Percentiles rank a stretch among this genome's conserved stretches.
phyloP scores from a whole-genome alignment of 1,140 invertebrate genomes.

The Stenopsyche tienmushanensis region DNA sequence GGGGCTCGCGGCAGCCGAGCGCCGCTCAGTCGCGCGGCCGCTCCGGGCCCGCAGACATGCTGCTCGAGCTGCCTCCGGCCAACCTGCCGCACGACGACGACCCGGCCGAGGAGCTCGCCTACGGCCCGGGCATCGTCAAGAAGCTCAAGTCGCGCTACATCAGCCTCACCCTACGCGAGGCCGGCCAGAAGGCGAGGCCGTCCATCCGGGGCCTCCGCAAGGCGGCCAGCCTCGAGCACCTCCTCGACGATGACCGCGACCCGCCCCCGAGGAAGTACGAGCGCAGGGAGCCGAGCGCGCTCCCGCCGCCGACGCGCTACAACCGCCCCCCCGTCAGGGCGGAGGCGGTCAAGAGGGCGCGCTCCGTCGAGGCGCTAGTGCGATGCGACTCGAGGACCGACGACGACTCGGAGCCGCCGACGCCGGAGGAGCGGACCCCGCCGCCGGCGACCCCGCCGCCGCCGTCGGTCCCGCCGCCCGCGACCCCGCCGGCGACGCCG shows the following conservation, averaged over 20 bases:
- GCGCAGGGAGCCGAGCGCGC: slow-evolving; percentile 47
- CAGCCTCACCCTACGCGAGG: slow-evolving; percentile 73
- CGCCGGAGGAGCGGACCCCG: too few species aligned
- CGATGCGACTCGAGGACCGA: slow-evolving; percentile 57
- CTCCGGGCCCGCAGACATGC: slow-evolving; percentile 42
- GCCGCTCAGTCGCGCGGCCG: slow-evolving; percentile 38
- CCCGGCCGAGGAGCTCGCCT: slow-evolving; percentile 74
- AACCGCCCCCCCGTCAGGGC: slow-evolving; percentile 47
- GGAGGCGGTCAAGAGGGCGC: slow-evolving; percentile 76
- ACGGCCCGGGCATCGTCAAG: slow-evolving; percentile 89
- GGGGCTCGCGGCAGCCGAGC: slow-evolving; percentile 33
- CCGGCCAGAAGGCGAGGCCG: slow-evolving; percentile 59
- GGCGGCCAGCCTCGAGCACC: slow-evolving; percentile 81
- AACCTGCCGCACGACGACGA: slow-evolving; percentile 54
- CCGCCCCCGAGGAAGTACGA: slow-evolving; percentile 50
- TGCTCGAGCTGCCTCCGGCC: slow-evolving; percentile 54
- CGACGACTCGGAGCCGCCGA: too few species aligned
- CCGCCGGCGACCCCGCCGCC: slow-evolving; percentile 39
- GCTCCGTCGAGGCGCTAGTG: slow-evolving; percentile 78
- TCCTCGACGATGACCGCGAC: slow-evolving; percentile 67
- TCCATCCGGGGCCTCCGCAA: slow-evolving; percentile 68
- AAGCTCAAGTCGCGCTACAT: slow-evolving; percentile 82
- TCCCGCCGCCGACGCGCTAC: slow-evolving; percentile 51
- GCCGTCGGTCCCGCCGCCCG: neutral
- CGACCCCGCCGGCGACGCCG: slow-evolving; percentile 38